Percentiles rank a stretch among this genome's conserved stretches.
Evolutionary conservation across 2,113 vertebrate species (phyloP).

Genomic region (Ursus arctos): DNA sequence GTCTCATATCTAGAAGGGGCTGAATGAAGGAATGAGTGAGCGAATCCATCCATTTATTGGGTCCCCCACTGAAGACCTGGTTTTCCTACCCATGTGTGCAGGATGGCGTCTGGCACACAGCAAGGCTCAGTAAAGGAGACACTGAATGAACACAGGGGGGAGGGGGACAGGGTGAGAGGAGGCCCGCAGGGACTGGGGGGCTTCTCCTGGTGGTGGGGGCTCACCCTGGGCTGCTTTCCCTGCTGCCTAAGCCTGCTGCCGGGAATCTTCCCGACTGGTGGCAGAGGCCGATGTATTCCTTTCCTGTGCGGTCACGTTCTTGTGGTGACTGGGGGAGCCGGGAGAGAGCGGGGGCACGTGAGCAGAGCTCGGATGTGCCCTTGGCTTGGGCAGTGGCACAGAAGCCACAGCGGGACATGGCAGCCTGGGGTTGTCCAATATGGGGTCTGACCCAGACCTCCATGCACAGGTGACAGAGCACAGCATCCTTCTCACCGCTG

Average conservation of each 20-base stretch:
- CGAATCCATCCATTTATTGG: not conserved
- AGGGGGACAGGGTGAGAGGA: not conserved
- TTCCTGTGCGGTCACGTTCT: fast-evolving
- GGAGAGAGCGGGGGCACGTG: not conserved
- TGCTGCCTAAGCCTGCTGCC: not conserved
- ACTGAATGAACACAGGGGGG: fast-evolving
- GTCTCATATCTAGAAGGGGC: not conserved
- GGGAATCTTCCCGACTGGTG: not conserved
- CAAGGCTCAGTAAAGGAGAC: not conserved
- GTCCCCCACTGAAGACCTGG: not conserved
- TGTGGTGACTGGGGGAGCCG: not conserved
- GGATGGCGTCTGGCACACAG: too few relatives aligned
- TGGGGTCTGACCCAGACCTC: not conserved
- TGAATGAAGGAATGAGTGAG: not conserved
- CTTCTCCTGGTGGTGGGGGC: not conserved
- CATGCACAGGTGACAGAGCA: not conserved
- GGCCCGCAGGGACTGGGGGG: fast-evolving
- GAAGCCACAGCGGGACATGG: not conserved
- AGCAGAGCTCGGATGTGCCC: not conserved
- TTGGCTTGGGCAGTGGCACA: not conserved
- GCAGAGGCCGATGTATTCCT: not conserved
- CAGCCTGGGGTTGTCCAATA: not conserved
- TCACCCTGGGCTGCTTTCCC: fast-evolving
- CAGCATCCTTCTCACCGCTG: fast-evolving
- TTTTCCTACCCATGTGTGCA: not conserved